A percentile compares a stretch with the other conserved stretches of the same genome.
Conservation (phyloP, 1,140 invertebrate genomes). For the Cyclina sinensis region DNA sequence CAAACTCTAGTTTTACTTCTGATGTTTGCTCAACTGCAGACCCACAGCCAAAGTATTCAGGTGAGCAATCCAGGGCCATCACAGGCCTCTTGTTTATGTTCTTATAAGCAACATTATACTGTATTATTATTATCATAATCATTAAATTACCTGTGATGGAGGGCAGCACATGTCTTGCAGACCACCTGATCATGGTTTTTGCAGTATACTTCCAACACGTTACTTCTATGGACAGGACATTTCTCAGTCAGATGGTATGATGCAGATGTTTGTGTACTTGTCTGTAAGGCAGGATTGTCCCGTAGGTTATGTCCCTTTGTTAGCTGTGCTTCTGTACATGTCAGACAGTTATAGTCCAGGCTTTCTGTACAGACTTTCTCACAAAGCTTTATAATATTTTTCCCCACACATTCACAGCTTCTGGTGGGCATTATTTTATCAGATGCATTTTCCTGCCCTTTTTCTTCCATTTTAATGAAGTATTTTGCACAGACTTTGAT, state of each 20-base stretch:
- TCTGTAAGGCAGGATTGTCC: background rate
- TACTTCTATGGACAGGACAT: background rate
- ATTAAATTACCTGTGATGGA: background rate
- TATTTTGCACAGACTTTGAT: too few species aligned
- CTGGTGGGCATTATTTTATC: background rate
- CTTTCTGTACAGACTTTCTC: background rate
- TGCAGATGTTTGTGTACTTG: background rate
- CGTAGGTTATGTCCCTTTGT: background rate
- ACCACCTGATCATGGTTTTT: background rate
- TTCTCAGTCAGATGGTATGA: background rate
- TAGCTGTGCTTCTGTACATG: background rate
- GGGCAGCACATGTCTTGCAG: background rate
- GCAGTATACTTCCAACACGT: conserved; percentile 8
- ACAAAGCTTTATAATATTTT: background rate
- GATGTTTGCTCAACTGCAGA: too few species aligned
- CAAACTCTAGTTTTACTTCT: too few species aligned
- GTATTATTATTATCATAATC: too few species aligned
- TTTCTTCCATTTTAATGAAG: too few species aligned
- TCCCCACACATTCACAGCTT: background rate
- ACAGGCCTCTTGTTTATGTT: too few species aligned
- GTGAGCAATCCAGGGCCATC: too few species aligned
- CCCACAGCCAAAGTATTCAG: too few species aligned
- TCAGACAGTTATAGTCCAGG: background rate
- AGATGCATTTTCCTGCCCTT: background rate
- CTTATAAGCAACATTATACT: too few species aligned